Conservation (phyloP, 2,797 vertebrate species). For the Macropodus opercularis region DNA sequence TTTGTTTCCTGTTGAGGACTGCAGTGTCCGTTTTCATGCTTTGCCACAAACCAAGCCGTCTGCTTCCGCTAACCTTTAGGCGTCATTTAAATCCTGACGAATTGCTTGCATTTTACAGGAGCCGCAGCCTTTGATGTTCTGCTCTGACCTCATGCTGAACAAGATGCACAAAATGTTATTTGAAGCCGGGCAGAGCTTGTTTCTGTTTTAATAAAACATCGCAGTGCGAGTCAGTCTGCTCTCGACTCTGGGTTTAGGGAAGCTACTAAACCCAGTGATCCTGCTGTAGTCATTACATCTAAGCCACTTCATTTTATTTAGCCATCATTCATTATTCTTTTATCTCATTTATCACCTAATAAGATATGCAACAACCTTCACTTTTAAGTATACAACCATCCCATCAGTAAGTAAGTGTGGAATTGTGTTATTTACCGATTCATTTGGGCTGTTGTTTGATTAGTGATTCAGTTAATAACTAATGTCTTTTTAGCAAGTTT, state of each 20-base stretch:
- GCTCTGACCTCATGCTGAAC: not conserved
- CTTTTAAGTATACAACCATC: too few relatives aligned
- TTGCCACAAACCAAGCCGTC: not conserved
- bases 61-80: not conserved
- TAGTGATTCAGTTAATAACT: constrained; percentile 8
- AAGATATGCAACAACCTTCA: too few relatives aligned
- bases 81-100: not conserved
- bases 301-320: too few relatives aligned
- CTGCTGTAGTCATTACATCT: not conserved
- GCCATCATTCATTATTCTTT: too few relatives aligned
- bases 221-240: not conserved
- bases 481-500: too few relatives aligned
- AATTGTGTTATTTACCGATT: not conserved
- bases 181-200: not conserved
- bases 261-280: not conserved
- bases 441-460: constrained; percentile 13
- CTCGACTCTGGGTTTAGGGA: not conserved
- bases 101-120: not conserved
- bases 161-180: not conserved
- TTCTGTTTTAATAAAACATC: not conserved
- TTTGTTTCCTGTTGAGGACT: not conserved
- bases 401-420: too few relatives aligned
- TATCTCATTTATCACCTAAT: too few relatives aligned
- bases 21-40: not conserved
- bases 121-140: not conserved